Evolutionary conservation across 2,113 vertebrate genomes (phyloP).

Genomic region (Hippocampus abdominalis): DNA sequence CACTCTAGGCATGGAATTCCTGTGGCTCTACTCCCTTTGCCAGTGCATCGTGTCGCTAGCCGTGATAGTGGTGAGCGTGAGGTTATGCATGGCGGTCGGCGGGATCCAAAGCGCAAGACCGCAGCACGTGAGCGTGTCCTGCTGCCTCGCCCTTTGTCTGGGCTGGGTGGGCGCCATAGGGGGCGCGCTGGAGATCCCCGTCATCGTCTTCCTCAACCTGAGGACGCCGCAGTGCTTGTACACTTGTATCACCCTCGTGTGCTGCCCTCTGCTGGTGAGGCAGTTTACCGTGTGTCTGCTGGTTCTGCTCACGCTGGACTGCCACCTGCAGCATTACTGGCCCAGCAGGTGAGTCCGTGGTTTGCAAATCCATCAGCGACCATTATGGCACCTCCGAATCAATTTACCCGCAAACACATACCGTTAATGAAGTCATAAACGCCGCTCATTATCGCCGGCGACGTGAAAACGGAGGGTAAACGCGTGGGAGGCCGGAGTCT

Average conservation of each 20-base stretch:
- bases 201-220: constrained; percentile 70
- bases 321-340: constrained; percentile 61
- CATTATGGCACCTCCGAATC: constrained; percentile 1
- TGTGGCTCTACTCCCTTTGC: constrained; percentile 61
- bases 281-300: constrained; percentile 77
- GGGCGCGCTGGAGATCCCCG: constrained; percentile 63
- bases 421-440: not conserved
- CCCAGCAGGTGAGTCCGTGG: constrained; percentile 60
- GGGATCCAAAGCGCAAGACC: constrained; percentile 1
- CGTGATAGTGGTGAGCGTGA: constrained; percentile 57
- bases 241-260: constrained; percentile 73
- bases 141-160: constrained; percentile 69
- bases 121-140: constrained; percentile 48
- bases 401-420: not conserved
- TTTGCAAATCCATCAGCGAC: not conserved
- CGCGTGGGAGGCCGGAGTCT: constrained; percentile 23
- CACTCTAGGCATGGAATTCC: constrained; percentile 55
- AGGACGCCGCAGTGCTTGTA: constrained; percentile 70
- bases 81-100: constrained; percentile 54
- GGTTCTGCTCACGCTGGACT: constrained; percentile 72
- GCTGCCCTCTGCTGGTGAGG: constrained; percentile 71
- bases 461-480: constrained; percentile 21
- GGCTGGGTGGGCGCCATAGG: constrained; percentile 70
- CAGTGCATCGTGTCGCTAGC: constrained; percentile 58
- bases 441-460: not conserved